phyloP scores from a whole-genome alignment of 2,888 invertebrate genomes.

The Unio pictorum region DNA sequence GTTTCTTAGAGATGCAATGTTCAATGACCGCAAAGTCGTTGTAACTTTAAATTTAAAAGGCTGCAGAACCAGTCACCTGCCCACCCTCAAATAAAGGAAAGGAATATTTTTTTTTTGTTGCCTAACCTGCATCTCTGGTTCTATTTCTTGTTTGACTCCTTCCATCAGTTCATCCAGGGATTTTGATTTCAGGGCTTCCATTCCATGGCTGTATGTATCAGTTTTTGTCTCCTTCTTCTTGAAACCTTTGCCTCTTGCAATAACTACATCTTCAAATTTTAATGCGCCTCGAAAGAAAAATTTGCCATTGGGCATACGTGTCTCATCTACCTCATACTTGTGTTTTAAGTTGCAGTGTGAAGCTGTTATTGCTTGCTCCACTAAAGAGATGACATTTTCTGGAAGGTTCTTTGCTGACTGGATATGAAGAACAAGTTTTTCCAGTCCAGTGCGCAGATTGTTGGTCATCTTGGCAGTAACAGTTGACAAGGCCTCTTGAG shows the following conservation, averaged over 20 bases:
- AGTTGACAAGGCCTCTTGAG: slow-evolving; percentile 5
- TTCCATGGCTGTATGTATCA: slow-evolving; percentile 31
- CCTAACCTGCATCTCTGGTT: slow-evolving; percentile 1
- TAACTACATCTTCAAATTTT: slow-evolving; percentile 35
- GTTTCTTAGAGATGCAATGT: no score
- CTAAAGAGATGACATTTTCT: slow-evolving; percentile 34
- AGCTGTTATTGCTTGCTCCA: slow-evolving; percentile 43
- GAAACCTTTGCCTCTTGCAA: slow-evolving; percentile 35
- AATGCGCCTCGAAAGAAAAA: slow-evolving; percentile 40
- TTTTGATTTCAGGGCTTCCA: slow-evolving; percentile 29
- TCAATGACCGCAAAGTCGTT: no score
- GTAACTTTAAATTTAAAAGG: no score
- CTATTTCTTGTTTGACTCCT: slow-evolving; percentile 22
- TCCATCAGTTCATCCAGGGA: slow-evolving; percentile 24
- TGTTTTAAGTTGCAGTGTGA: slow-evolving; percentile 38
- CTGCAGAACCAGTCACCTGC: no score
- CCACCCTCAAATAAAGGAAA: neutral
- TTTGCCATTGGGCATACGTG: slow-evolving; percentile 29
- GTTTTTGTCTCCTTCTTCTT: slow-evolving; percentile 43
- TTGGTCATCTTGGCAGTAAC: no score
- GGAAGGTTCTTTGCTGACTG: slow-evolving; percentile 25
- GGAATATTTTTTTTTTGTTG: neutral
- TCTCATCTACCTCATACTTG: slow-evolving; percentile 27
- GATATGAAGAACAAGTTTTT: slow-evolving; percentile 1
- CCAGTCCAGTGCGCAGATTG: no score